Evolutionary conservation across 2,888 invertebrate genomes (phyloP).

Genomic region (Falcaria lacertinaria): DNA sequence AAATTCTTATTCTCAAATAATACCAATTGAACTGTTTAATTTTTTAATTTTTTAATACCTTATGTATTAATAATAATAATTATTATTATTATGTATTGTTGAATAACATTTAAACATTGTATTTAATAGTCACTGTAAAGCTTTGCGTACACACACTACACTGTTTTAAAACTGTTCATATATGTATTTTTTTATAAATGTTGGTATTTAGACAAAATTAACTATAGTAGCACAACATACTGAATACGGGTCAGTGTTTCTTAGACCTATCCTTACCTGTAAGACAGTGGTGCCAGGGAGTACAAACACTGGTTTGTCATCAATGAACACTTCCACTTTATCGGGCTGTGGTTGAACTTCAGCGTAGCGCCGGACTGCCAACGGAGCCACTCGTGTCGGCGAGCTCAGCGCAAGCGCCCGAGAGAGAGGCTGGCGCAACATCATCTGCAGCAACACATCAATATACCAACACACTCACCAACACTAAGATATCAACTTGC

Average conservation of each 20-base stretch:
- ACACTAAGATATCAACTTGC: conserved; percentile 12
- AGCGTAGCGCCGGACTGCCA: conserved; percentile 70
- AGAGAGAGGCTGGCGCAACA: conserved; percentile 88
- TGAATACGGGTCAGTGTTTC: too few relatives aligned
- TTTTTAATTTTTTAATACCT: too few relatives aligned
- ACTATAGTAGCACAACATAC: too few relatives aligned
- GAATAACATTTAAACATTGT: too few relatives aligned
- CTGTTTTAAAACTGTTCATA: neutral
- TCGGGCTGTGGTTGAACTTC: conserved; percentile 81
- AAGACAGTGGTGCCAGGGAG: conserved; percentile 98
- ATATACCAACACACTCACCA: conserved; percentile 19
- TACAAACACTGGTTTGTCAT: conserved; percentile 96
- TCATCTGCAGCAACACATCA: conserved; percentile 65
- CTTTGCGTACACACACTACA: too few relatives aligned
- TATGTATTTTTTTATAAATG: too few relatives aligned
- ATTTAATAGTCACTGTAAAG: too few relatives aligned
- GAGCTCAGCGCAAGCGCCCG: conserved; percentile 81
- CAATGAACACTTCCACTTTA: conserved; percentile 96
- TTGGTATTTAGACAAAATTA: too few relatives aligned
- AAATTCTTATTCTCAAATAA: too few relatives aligned
- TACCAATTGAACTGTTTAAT: too few relatives aligned
- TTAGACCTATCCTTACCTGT: conserved; percentile 82
- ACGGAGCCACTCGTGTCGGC: conserved; percentile 55
- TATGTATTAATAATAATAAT: too few relatives aligned
- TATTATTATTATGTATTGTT: too few relatives aligned